A percentile compares a stretch with the other conserved stretches of the same genome.
Conservation (phyloP, 2,113 vertebrate genomes). For the Chionis minor region DNA sequence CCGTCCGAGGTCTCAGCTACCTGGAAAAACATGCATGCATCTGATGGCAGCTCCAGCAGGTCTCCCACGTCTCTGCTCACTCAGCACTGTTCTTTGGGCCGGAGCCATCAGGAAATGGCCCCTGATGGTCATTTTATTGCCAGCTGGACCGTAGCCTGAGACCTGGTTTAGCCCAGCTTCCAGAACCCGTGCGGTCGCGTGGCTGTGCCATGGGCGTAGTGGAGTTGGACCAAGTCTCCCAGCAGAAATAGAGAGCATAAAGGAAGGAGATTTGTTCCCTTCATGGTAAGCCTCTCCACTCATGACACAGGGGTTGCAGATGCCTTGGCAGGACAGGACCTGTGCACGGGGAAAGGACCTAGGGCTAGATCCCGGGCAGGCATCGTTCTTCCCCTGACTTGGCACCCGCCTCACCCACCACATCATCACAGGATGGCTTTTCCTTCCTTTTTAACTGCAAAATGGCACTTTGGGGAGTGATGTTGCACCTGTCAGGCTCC, state of each 20-base stretch:
- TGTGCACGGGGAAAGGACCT: background rate
- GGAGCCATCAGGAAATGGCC: background rate
- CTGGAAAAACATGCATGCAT: background rate
- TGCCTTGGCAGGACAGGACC: background rate
- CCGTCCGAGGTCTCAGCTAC: background rate
- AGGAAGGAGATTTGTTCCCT: background rate
- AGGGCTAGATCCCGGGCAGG: background rate
- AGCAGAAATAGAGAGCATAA: rapidly evolving
- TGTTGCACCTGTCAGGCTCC: background rate
- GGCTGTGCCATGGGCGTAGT: background rate
- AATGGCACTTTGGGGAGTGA: background rate
- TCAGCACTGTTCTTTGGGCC: background rate
- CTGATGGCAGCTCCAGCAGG: background rate
- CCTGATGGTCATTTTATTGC: background rate
- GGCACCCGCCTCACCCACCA: background rate
- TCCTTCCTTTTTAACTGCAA: background rate
- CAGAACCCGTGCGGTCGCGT: rapidly evolving
- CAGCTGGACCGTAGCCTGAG: slow-evolving; percentile 5
- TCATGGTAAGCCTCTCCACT: background rate
- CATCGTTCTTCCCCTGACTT: rapidly evolving
- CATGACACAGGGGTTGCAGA: background rate
- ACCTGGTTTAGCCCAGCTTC: background rate
- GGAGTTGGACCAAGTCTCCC: background rate
- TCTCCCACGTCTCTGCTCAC: background rate
- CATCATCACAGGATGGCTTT: background rate